phyloP scores from a whole-genome alignment of 2,797 vertebrate genomes.

The Mormyrops boulengeri region DNA sequence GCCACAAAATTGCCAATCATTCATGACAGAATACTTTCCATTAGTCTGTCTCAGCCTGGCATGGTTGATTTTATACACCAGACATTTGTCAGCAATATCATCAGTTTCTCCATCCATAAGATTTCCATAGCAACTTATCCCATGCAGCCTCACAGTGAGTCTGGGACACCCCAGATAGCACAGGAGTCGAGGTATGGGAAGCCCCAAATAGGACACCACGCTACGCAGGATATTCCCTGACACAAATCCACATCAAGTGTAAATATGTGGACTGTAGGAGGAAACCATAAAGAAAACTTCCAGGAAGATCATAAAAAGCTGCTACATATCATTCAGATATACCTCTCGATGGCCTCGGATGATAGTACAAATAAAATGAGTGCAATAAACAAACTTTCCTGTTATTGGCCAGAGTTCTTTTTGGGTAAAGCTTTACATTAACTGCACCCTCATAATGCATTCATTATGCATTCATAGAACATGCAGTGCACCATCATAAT shows the following conservation, averaged over 20 bases:
- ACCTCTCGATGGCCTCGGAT: background rate
- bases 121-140: background rate
- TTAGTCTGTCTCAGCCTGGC: background rate
- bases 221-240: background rate
- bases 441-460: background rate
- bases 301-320: background rate
- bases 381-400: background rate
- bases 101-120: background rate
- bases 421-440: background rate
- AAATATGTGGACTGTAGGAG: background rate
- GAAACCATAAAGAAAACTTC: background rate
- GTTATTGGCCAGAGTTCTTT: background rate
- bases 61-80: background rate
- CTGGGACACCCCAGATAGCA: background rate
- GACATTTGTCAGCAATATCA: background rate
- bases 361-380: background rate
- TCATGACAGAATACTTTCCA: background rate
- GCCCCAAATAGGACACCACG: background rate
- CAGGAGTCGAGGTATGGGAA: background rate
- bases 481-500: background rate
- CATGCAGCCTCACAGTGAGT: background rate
- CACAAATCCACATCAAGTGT: background rate
- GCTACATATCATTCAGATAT: background rate
- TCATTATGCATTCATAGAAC: no score
- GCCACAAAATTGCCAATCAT: background rate